Base-by-base conservation (phyloP, 2,888 invertebrate species). In the Pristionchus mayeri region DNA sequence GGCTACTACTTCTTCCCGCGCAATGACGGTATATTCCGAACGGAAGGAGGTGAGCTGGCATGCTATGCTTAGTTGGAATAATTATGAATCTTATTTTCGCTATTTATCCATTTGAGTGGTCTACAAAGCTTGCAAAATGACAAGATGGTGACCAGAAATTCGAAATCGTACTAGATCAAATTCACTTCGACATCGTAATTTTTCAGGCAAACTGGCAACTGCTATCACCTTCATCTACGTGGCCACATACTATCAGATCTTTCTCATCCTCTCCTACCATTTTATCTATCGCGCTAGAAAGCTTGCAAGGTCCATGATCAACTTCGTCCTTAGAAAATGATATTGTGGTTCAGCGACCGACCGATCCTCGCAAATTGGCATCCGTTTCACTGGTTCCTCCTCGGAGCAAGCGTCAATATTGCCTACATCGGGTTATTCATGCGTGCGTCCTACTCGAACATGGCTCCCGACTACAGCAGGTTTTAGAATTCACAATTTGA, bases 221-320 rank as follows among this genome's bases (percentile, higher is more conserved):
- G 34, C 40, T 2, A 34, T 67, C 1, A 37, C 37, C 40, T 67
- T 67, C 67, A n/a, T n/a, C 7, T 67, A 67, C 37, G 40, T 67
- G 24, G 67, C 37, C 34, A 67, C 34, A 3, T 67, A 37, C 40
- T 67, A 67, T n/a, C 67, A 67, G 13, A 30, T n/a, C 1, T 67
- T 67, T n/a, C 67, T 67, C 67, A 67, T 67, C 37, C 40, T 67
- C 21, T 67, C 67, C 3, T 67, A 67, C 21, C 67, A 67, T 21
- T 67, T 67, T 67, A 37, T 67, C 18, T 67, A 40, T 21, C 67
- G 67, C 18, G 37, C n/a, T 2, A 37, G 40, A 40, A 40, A 37
- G 4, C 67, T 67, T 2, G 6, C 18, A 3, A 34, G 37, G 63
- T 67, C 13, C 16, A 21, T 18, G 21, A 21, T 37, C 24, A 63